phyloP scores from a whole-genome alignment of 2,113 vertebrate genomes.

The Dryoscopus gambensis region DNA sequence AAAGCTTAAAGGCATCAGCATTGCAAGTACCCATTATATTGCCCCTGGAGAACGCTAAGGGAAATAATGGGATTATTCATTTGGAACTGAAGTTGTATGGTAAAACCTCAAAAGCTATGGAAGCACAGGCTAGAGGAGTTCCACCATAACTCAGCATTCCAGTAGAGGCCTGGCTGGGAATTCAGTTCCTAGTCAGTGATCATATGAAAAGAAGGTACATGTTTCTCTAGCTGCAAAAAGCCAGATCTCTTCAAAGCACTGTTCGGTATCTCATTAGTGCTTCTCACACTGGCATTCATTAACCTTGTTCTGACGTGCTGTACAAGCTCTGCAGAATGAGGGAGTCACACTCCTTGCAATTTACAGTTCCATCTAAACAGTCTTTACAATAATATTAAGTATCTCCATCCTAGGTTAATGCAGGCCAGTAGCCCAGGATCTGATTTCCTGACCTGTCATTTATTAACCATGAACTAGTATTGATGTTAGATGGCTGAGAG shows the following conservation, averaged over 20 bases:
- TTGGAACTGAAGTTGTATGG: background rate
- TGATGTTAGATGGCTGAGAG: background rate
- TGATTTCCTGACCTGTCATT: background rate
- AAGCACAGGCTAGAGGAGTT: background rate
- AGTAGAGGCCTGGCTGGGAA: background rate
- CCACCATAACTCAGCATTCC: background rate
- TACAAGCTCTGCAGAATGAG: background rate
- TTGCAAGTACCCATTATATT: background rate
- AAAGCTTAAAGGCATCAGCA: background rate
- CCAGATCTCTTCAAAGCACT: background rate
- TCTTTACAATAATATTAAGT: background rate
- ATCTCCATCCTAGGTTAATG: background rate
- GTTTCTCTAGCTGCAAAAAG: background rate
- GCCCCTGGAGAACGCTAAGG: background rate
- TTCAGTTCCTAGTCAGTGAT: background rate
- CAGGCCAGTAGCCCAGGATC: background rate
- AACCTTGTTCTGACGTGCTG: background rate
- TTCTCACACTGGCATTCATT: background rate
- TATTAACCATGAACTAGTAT: background rate
- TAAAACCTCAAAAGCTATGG: background rate
- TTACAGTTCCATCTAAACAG: background rate
- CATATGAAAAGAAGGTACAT: accelerated
- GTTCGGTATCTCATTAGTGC: background rate
- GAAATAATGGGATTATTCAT: background rate
- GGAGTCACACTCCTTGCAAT: background rate